Conservation (phyloP, 2,797 vertebrate species). For the Pseudochaenichthys georgianus region DNA sequence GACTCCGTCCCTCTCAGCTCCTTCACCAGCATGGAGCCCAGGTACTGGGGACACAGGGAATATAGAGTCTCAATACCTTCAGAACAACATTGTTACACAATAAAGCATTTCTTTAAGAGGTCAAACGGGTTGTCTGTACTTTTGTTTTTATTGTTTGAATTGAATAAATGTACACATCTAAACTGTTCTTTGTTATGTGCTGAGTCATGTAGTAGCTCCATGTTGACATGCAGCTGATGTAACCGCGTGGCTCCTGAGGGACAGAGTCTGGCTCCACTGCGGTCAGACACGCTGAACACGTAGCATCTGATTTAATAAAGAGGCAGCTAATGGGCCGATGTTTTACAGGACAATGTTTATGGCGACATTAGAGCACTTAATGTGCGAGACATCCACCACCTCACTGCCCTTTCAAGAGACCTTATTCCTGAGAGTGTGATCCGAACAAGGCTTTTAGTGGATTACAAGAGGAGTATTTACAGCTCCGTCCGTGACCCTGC, state of each 20-base stretch:
- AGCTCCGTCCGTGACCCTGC: constrained; percentile 12
- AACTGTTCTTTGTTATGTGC: not conserved
- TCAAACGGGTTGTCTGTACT: not conserved
- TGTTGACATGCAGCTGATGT: not conserved
- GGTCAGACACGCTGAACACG: constrained; percentile 43
- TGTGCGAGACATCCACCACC: constrained; percentile 54
- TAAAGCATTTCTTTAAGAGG: too few species aligned
- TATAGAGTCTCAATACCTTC: not conserved
- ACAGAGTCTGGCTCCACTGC: constrained; percentile 35
- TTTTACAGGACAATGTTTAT: constrained; percentile 65
- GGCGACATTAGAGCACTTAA: constrained; percentile 67
- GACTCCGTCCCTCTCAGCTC: constrained; percentile 98
- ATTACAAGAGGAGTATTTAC: constrained; percentile 50
- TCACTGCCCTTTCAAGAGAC: constrained; percentile 10
- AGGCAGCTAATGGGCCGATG: constrained; percentile 48
- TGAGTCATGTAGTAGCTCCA: not conserved
- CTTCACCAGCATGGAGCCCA: constrained; percentile 99
- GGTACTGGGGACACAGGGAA: constrained; percentile 86
- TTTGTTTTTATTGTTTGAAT: not conserved
- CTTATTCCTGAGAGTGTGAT: constrained; percentile 42
- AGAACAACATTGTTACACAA: too few species aligned
- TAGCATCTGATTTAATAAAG: constrained; percentile 69
- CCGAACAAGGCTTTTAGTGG: constrained; percentile 59
- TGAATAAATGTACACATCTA: not conserved
- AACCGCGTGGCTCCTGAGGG: constrained; percentile 32